A percentile compares a stretch with the other conserved stretches of the same genome.
Evolutionary conservation across 92 coral and sea anemone genomes (phyloP).

Genomic region (Desmophyllum pertusum): DNA sequence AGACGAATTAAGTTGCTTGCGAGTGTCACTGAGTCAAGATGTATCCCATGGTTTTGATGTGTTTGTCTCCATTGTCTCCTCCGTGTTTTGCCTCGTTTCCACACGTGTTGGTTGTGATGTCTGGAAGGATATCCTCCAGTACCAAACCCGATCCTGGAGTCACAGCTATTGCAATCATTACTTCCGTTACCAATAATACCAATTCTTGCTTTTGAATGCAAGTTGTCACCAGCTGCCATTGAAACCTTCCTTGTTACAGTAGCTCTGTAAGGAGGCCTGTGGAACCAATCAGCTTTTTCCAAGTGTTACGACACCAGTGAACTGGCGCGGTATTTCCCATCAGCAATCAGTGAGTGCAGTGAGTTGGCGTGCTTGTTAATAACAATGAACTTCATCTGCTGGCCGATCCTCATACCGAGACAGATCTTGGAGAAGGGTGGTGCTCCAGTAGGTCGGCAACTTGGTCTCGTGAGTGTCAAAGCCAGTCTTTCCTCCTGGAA

Average conservation of each 20-base stretch:
- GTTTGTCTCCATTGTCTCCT: background rate
- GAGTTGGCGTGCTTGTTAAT: too few species aligned
- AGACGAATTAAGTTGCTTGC: background rate
- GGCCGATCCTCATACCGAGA: too few species aligned
- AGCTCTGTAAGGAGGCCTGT: slow-evolving; percentile 14
- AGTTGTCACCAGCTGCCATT: background rate
- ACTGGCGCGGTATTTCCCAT: too few species aligned
- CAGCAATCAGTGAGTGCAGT: too few species aligned
- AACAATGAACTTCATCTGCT: too few species aligned
- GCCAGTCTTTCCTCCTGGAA: slow-evolving; percentile 54
- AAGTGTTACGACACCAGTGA: too few species aligned
- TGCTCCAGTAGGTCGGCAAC: too few species aligned
- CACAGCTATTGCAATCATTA: background rate
- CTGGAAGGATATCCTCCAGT: background rate
- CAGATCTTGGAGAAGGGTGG: too few species aligned
- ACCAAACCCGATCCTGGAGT: background rate
- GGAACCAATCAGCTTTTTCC: background rate
- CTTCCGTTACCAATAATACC: background rate
- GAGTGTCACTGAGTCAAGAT: background rate
- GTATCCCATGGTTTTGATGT: background rate
- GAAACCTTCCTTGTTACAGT: slow-evolving; percentile 37
- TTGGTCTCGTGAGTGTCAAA: slow-evolving; percentile 37
- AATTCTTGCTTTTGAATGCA: background rate
- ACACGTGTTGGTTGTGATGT: background rate
- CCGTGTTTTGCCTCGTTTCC: background rate